Percentiles rank a stretch among this genome's conserved stretches.
Conservation (phyloP, 30 jellyfish, hydroid and myxozoan genomes). For the Aurelia sp. region DNA sequence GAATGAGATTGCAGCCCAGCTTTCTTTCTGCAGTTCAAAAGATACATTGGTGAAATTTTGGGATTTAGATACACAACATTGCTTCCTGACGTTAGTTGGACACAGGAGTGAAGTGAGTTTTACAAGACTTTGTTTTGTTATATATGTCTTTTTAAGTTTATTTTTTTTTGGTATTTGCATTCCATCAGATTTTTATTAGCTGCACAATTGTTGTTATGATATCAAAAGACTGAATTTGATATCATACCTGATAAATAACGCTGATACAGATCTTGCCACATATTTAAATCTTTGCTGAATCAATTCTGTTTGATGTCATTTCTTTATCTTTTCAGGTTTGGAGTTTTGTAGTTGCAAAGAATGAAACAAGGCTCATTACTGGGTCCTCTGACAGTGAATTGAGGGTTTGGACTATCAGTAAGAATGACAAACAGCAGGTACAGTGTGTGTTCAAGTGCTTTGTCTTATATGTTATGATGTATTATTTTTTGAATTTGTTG, state of each 20-base stretch:
- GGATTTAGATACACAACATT: slow-evolving; percentile 98
- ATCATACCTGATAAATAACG: too few species aligned
- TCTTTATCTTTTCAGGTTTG: slow-evolving; percentile 64
- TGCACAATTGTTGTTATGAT: too few species aligned
- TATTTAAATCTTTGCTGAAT: not conserved
- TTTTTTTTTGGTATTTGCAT: too few species aligned
- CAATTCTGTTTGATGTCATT: not conserved
- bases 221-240: too few species aligned
- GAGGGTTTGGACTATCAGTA: slow-evolving; percentile 73
- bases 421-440: slow-evolving; percentile 14
- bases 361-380: slow-evolving; percentile 87
- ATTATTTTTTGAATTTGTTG: too few species aligned
- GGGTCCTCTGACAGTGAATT: slow-evolving; percentile 97
- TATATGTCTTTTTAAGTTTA: too few species aligned
- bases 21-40: slow-evolving; percentile 71
- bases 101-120: slow-evolving; percentile 89
- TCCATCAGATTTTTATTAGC: too few species aligned
- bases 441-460: too few species aligned
- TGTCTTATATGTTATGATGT: too few species aligned
- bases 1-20: too few species aligned
- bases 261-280: not conserved
- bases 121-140: too few species aligned
- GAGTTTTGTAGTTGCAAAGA: slow-evolving; percentile 54
- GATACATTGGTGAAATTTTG: slow-evolving; percentile 94
- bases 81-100: slow-evolving; percentile 94